Conservation (phyloP, 2,113 vertebrate species). For the Hiodon alosoides region DNA sequence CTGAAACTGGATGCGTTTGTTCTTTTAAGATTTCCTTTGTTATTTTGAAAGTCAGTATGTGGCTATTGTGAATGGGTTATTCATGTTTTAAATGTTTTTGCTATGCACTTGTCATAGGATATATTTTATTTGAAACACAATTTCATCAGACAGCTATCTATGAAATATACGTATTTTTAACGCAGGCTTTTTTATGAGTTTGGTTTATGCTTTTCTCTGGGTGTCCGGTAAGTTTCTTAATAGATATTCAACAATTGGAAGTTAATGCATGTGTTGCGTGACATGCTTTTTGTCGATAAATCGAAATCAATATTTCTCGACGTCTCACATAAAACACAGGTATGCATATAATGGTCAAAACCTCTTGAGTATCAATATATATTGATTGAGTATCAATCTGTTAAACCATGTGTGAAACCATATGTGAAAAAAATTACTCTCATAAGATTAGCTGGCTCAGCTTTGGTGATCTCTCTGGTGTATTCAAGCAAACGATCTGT, state of each 20-base stretch:
- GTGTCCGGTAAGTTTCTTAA: not conserved
- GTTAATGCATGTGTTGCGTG: constrained; percentile 8
- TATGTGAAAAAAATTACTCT: too few species aligned
- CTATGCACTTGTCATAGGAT: not conserved
- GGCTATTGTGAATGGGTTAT: not conserved
- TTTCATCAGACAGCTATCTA: not conserved
- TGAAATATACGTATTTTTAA: not conserved
- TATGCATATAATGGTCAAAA: too few species aligned
- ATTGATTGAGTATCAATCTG: too few species aligned
- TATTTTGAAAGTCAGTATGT: not conserved
- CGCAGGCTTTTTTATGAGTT: not conserved
- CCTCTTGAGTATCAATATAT: too few species aligned
- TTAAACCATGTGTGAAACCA: too few species aligned
- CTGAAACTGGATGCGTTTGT: not conserved
- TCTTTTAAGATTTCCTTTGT: constrained; percentile 1
- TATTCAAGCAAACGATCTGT: too few species aligned
- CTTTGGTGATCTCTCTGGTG: too few species aligned
- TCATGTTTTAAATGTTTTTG: not conserved
- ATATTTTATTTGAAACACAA: constrained; percentile 1
- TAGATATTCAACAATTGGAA: not conserved
- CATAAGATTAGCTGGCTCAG: too few species aligned
- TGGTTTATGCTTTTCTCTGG: not conserved
- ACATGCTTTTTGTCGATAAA: not conserved
- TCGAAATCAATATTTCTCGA: too few species aligned
- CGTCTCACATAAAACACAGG: too few species aligned